Evolutionary conservation across 2,888 invertebrate genomes (phyloP).

Genomic region (Orchestes rusci): DNA sequence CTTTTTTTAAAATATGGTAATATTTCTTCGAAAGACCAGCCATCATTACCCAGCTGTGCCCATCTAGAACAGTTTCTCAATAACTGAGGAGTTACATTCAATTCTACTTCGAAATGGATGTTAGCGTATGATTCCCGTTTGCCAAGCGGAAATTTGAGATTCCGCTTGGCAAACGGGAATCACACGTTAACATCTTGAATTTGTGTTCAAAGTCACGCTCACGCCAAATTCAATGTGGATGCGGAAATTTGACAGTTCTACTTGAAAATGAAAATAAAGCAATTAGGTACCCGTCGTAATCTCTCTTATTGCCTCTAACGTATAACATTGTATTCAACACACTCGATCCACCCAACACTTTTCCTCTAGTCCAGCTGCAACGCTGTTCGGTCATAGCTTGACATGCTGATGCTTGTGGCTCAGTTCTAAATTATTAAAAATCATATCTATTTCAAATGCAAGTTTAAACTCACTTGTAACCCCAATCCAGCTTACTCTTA

Average conservation of each 20-base stretch:
- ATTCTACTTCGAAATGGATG: too few relatives aligned
- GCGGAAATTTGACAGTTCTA: too few relatives aligned
- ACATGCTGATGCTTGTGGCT: constrained; percentile 76
- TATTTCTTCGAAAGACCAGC: constrained; percentile 81
- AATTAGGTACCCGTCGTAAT: constrained; percentile 68
- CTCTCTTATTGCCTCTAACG: constrained; percentile 77
- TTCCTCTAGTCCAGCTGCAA: constrained; percentile 86
- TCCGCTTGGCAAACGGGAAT: too few relatives aligned
- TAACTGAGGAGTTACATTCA: too few relatives aligned
- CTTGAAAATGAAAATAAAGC: too few relatives aligned
- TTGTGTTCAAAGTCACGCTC: too few relatives aligned
- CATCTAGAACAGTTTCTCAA: too few relatives aligned
- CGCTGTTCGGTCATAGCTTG: constrained; percentile 79
- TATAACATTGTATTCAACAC: constrained; percentile 90
- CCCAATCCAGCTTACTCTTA: constrained; percentile 87
- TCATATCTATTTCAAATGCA: too few relatives aligned
- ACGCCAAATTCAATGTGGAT: too few relatives aligned
- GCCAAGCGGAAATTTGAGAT: too few relatives aligned
- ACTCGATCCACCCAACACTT: constrained; percentile 80
- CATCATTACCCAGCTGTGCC: constrained; percentile 76
- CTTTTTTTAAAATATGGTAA: constrained; percentile 82
- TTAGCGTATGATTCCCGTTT: too few relatives aligned
- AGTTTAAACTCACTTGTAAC: constrained; percentile 63
- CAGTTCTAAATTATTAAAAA: constrained; percentile 60
- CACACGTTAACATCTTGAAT: too few relatives aligned